phyloP scores from a whole-genome alignment of 1,140 invertebrate species.

The Bemisia tabaci region DNA sequence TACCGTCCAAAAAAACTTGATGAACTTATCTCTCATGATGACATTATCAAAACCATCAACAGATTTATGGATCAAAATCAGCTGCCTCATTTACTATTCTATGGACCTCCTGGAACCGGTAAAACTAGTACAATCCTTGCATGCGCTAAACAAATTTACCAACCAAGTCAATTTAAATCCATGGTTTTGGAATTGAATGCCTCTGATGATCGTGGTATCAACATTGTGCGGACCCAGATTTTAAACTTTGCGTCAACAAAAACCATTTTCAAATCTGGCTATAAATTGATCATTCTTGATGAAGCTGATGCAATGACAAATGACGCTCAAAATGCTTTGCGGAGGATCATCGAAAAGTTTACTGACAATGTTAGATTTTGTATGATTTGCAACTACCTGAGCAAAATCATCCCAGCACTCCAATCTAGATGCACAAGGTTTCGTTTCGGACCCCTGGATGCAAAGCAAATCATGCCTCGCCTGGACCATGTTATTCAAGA shows the following conservation, averaged over 20 bases:
- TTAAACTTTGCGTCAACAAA: slow-evolving; percentile 97
- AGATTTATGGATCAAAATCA: slow-evolving; percentile 87
- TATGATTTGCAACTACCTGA: slow-evolving; percentile 96
- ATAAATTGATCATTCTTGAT: slow-evolving; percentile 95
- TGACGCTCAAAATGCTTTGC: slow-evolving; percentile 96
- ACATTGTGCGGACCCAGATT: slow-evolving; percentile 87
- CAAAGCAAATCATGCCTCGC: slow-evolving; percentile 78
- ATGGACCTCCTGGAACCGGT: slow-evolving; percentile 96
- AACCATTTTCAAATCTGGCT: slow-evolving; percentile 85
- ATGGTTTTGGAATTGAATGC: slow-evolving; percentile 94
- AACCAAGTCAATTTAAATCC: slow-evolving; percentile 68
- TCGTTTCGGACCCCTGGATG: slow-evolving; percentile 80
- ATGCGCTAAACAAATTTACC: slow-evolving; percentile 86
- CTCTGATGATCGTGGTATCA: slow-evolving; percentile 97
- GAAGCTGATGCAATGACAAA: slow-evolving; percentile 99
- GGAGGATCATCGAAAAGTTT: slow-evolving; percentile 97
- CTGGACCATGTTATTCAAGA: slow-evolving; percentile 69
- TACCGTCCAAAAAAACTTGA: slow-evolving; percentile 83
- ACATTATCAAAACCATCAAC: slow-evolving; percentile 89
- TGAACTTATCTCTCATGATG: slow-evolving; percentile 92
- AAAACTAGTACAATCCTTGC: slow-evolving; percentile 98
- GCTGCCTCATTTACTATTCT: slow-evolving; percentile 91
- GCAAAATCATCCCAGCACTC: slow-evolving; percentile 95
- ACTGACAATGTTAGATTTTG: slow-evolving; percentile 97
- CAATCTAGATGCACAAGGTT: slow-evolving; percentile 97